Percentiles rank a stretch among this genome's conserved stretches.
Conservation (phyloP, 2,113 vertebrate species). For the Notarius quadriscutis region DNA sequence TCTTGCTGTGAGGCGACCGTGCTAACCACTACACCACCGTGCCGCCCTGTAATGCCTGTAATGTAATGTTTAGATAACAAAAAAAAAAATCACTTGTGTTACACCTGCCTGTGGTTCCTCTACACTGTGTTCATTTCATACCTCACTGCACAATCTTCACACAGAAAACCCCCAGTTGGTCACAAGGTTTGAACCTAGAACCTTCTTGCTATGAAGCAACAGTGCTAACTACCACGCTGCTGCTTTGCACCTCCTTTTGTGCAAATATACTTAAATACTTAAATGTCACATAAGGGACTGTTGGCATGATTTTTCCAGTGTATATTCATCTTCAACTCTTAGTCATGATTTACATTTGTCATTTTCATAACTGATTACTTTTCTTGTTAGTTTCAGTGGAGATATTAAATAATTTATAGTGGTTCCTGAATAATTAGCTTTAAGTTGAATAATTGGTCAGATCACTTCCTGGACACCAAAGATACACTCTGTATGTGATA, state of each 20-base stretch:
- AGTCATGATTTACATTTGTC: background rate
- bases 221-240: background rate
- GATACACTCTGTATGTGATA: background rate
- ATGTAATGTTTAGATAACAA: too few species aligned
- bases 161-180: too few species aligned
- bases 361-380: background rate
- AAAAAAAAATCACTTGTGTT: too few species aligned
- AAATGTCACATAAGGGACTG: background rate
- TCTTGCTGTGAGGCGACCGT: too few species aligned
- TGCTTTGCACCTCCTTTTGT: background rate
- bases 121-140: background rate
- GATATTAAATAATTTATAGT: background rate
- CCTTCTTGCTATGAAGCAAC: background rate
- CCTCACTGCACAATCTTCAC: background rate
- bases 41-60: too few species aligned
- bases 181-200: too few species aligned
- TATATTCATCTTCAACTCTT: background rate
- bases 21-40: too few species aligned
- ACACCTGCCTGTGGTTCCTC: background rate
- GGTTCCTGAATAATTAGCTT: background rate
- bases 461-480: background rate
- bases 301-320: background rate
- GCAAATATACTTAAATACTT: background rate
- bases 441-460: background rate
- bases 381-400: background rate